phyloP scores from a whole-genome alignment of 2,888 invertebrate species.

The Lithophane socia region DNA sequence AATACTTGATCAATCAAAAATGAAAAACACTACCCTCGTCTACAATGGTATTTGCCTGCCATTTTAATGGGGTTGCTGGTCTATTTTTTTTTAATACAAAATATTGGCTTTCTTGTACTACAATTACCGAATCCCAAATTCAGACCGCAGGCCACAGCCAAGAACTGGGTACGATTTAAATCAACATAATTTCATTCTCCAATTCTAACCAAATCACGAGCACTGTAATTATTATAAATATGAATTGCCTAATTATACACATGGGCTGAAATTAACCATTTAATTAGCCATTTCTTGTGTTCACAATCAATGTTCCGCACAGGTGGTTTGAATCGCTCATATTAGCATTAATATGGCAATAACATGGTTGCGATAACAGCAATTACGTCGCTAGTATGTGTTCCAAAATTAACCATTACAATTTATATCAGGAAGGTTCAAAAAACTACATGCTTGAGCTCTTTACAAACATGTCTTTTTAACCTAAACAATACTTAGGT shows the following conservation, averaged over 20 bases:
- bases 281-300: slow-evolving; percentile 16
- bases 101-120: not conserved
- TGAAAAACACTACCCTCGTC: not conserved
- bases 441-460: not conserved
- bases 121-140: not conserved
- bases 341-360: slow-evolving; percentile 21
- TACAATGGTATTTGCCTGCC: not conserved
- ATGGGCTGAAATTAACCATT: slow-evolving; percentile 24
- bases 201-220: not conserved
- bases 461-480: not conserved
- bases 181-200: not conserved
- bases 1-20: not conserved
- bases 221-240: not conserved
- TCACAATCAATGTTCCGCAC: slow-evolving; percentile 22
- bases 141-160: not conserved
- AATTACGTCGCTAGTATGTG: slow-evolving; percentile 11
- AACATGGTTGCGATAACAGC: not conserved
- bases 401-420: not conserved
- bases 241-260: slow-evolving; percentile 10
- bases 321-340: slow-evolving; percentile 8
- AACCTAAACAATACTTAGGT: not conserved
- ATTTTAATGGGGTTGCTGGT: not conserved
- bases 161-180: too few species aligned
- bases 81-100: not conserved
- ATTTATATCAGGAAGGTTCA: not conserved